Evolutionary conservation across 1,140 invertebrate genomes (phyloP), one percentile per base, ranked within the genome.

Genomic region (Diorhabda elongata): DNA sequence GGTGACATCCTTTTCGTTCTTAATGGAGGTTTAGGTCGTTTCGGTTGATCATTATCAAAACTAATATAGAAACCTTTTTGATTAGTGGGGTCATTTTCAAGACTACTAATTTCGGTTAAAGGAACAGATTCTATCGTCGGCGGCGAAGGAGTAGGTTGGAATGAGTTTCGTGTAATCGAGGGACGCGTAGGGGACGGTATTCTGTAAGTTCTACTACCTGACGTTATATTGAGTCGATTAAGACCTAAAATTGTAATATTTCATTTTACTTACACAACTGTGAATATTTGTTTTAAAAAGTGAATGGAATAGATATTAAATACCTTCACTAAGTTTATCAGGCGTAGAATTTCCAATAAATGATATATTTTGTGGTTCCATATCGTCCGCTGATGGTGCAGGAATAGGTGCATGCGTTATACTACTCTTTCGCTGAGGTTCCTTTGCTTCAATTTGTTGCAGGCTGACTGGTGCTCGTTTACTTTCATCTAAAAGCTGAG

Each of bases 11-110:
- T 86, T 81, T 93, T 94, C 41, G 86, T 85, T 69, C 92, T 84
- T 9, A 96, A 82, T 44, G 93, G 92, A 1, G 95, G 94, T 83
- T 96, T 96, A 2, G 93, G 91, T 76, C 93, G 86, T 79, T 94
- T 95, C 3, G 94, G 94, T 68, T 87, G 87, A 58, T 93, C 90
- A 78, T 92, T 90, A 78, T 96, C 94, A 79, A 97, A 95, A 42
- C 93, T 93, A 77, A 97, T 95, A 80, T 97, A 96, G 83, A 98
- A 98, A n/a, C 94, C 94, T 83, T 94, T 93, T 80, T 94, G 91
- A 71, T 86, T 87, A n/a, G 81, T 83, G n/a, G 82, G 77, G 67
- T 86, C 86, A 58, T 81, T 82, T 58, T 85, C 81, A 7, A 78
- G 64, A 70, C 70, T 77, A 67, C 73, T 75, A 45, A 77, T 71